phyloP scores from a whole-genome alignment of 2,888 invertebrate species.

The Congeria kusceri region DNA sequence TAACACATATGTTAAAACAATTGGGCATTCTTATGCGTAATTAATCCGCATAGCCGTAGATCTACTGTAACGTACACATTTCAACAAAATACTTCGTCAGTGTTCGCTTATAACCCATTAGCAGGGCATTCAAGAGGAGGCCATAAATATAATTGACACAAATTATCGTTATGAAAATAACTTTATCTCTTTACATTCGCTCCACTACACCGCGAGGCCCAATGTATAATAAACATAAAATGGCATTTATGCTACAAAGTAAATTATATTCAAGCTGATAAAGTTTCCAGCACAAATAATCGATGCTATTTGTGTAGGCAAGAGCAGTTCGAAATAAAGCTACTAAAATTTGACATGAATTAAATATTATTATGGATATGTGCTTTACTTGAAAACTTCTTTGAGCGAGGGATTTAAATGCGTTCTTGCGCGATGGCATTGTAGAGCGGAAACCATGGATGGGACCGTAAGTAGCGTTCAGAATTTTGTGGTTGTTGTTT shows the following conservation, averaged over 20 bases:
- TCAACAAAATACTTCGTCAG: slow-evolving; percentile 8
- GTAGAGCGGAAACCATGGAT: too few species aligned
- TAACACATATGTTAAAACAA: too few species aligned
- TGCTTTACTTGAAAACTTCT: too few species aligned
- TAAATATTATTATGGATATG: slow-evolving; percentile 1
- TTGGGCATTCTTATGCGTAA: background rate
- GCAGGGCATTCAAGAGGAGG: background rate
- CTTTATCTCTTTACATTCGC: slow-evolving; percentile 53
- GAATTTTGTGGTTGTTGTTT: too few species aligned
- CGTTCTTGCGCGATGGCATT: too few species aligned
- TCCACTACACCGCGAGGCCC: slow-evolving; percentile 45
- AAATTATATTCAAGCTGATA: slow-evolving; percentile 56
- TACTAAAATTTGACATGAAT: slow-evolving; percentile 5
- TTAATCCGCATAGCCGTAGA: background rate
- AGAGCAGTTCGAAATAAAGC: slow-evolving; percentile 1
- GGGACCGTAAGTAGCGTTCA: too few species aligned
- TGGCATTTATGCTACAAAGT: slow-evolving; percentile 59
- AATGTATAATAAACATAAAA: slow-evolving; percentile 59
- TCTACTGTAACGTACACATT: background rate
- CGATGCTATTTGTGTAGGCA: slow-evolving; percentile 39
- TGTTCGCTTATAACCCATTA: slow-evolving; percentile 13
- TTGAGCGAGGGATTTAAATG: too few species aligned
- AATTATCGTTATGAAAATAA: slow-evolving; percentile 59
- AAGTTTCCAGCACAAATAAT: slow-evolving; percentile 45
- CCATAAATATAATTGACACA: slow-evolving; percentile 42